Evolutionary conservation across 2,113 vertebrate genomes (phyloP).

Genomic region (Theristicus caerulescens): DNA sequence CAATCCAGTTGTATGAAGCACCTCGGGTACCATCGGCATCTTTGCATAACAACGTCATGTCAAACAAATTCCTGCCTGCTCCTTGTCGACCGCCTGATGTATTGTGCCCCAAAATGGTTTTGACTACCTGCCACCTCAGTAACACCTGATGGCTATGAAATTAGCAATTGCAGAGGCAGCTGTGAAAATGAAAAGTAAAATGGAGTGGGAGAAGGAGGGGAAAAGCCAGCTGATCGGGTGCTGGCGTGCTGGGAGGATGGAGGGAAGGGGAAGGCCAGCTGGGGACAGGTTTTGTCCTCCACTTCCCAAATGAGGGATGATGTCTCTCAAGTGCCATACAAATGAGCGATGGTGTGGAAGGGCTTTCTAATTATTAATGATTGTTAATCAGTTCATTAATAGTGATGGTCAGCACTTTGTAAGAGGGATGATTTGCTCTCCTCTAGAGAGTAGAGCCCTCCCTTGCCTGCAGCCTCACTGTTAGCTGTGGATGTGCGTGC

Average conservation of each 20-base stretch:
- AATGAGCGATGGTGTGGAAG: neutral
- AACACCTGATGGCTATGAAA: constrained; percentile 38
- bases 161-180: constrained; percentile 57
- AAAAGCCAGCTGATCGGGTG: neutral
- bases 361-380: constrained; percentile 36
- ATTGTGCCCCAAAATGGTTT: constrained; percentile 47
- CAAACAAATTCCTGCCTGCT: constrained; percentile 52
- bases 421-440: neutral
- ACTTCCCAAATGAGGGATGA: neutral
- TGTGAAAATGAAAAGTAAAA: constrained; percentile 51
- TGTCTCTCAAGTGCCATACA: neutral
- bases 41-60: constrained; percentile 43
- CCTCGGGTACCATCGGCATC: neutral
- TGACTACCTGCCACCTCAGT: constrained; percentile 51
- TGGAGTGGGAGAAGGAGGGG: neutral
- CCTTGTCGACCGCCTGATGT: constrained; percentile 39
- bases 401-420: neutral
- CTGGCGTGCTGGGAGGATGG: neutral
- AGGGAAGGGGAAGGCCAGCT: neutral
- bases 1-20: neutral
- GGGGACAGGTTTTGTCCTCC: neutral
- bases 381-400: constrained; percentile 51
- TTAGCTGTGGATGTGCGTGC: neutral
- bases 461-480: neutral
- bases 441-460: neutral